Evolutionary conservation across 2,888 invertebrate genomes (phyloP).

Genomic region (Leptopilina myrica): DNA sequence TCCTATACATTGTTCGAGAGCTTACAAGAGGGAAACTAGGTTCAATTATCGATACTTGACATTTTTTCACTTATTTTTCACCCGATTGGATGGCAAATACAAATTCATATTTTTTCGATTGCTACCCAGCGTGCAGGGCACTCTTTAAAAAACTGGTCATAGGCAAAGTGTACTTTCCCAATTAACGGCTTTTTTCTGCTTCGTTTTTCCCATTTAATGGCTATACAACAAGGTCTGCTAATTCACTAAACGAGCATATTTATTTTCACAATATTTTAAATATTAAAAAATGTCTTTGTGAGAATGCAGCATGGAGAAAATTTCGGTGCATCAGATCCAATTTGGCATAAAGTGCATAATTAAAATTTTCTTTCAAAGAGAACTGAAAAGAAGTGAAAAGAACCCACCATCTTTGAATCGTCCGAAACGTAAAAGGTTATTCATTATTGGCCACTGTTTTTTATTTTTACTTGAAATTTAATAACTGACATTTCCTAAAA

Average conservation of each 20-base stretch:
- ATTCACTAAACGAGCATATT: no score
- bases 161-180: neutral
- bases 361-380: no score
- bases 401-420: constrained; percentile 63
- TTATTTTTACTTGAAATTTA: neutral
- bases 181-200: neutral
- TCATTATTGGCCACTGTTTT: constrained; percentile 55
- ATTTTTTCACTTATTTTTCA: neutral
- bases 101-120: neutral
- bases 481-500: no score
- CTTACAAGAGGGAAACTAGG: neutral
- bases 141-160: neutral
- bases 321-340: no score
- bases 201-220: neutral
- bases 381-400: neutral
- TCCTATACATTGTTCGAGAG: neutral
- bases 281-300: no score
- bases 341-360: no score
- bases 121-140: neutral
- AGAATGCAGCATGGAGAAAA: no score
- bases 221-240: no score
- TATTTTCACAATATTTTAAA: no score
- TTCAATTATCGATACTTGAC: constrained; percentile 1
- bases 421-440: constrained; percentile 60
- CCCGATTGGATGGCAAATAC: neutral